Percentiles rank a stretch among this genome's conserved stretches.
phyloP scores from a whole-genome alignment of 2,888 invertebrate species.

The Nephrotoma guestfalica region DNA sequence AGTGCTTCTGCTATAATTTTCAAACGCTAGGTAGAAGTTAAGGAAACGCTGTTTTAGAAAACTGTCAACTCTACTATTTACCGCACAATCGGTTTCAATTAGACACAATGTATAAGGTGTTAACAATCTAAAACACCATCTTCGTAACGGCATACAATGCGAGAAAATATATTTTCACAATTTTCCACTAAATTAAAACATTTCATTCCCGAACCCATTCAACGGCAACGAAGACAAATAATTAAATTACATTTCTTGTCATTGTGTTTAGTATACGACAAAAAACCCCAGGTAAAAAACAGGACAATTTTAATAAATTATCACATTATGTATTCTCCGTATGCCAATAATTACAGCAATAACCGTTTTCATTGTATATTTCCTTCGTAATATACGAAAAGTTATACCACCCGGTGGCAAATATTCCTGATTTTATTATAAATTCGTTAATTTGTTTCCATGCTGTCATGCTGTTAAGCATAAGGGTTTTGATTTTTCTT shows the following conservation, averaged over 20 bases:
- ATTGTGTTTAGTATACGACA: background rate
- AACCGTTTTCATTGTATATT: background rate
- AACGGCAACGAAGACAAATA: background rate
- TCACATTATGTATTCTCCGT: background rate
- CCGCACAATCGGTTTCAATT: too few relatives aligned
- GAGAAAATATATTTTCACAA: background rate
- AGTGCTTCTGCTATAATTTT: too few relatives aligned
- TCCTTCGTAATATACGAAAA: background rate
- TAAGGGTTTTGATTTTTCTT: background rate
- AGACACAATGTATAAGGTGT: too few relatives aligned
- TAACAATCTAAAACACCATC: too few relatives aligned
- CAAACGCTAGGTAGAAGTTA: too few relatives aligned
- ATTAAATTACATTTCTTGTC: background rate
- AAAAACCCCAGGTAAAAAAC: background rate
- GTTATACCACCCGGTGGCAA: background rate
- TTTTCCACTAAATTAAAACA: background rate
- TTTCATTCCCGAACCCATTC: background rate
- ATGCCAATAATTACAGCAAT: background rate
- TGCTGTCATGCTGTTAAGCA: background rate
- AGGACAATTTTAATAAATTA: background rate
- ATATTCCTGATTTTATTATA: background rate
- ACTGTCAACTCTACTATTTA: too few relatives aligned
- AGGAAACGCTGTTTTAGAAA: too few relatives aligned
- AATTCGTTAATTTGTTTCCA: background rate
- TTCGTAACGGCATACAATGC: too few relatives aligned